phyloP scores from a whole-genome alignment of 2,888 invertebrate species.

The Sphaerolaimus hirsutus region DNA sequence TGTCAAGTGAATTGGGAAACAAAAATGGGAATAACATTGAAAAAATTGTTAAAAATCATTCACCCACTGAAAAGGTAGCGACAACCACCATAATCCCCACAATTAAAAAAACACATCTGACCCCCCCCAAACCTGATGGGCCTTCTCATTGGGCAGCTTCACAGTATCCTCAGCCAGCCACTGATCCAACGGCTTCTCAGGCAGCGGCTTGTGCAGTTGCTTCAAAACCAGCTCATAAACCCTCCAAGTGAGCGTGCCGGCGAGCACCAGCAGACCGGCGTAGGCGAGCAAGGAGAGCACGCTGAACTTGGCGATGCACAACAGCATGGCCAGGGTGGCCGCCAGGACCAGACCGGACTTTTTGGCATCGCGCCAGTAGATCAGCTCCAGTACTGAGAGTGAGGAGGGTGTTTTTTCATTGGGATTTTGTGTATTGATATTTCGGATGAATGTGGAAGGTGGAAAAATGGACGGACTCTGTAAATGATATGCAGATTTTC shows the following conservation, averaged over 20 bases:
- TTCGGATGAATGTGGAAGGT: too few relatives aligned
- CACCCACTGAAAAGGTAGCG: too few relatives aligned
- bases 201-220: conserved; percentile 37
- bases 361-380: conserved; percentile 90
- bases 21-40: too few relatives aligned
- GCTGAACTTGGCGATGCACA: conserved; percentile 79
- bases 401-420: not conserved
- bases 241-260: conserved; percentile 70
- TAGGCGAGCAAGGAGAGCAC: conserved; percentile 69
- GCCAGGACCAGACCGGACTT: conserved; percentile 81
- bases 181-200: too few relatives aligned
- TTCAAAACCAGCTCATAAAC: conserved; percentile 82
- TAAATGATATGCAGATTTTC: too few relatives aligned
- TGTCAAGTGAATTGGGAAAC: too few relatives aligned
- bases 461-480: too few relatives aligned
- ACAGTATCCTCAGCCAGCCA: too few relatives aligned
- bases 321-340: conserved; percentile 57
- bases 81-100: not conserved
- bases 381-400: conserved; percentile 48
- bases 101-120: not conserved
- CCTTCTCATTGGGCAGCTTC: not conserved
- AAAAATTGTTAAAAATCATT: too few relatives aligned
- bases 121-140: not conserved
- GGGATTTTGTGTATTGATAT: too few relatives aligned
- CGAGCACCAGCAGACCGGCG: conserved; percentile 55